These are phyloP conservation scores for Seriola dumerili DNA, from an alignment of 2,113 vertebrate species.

Conservation along the genomic window DNA sequence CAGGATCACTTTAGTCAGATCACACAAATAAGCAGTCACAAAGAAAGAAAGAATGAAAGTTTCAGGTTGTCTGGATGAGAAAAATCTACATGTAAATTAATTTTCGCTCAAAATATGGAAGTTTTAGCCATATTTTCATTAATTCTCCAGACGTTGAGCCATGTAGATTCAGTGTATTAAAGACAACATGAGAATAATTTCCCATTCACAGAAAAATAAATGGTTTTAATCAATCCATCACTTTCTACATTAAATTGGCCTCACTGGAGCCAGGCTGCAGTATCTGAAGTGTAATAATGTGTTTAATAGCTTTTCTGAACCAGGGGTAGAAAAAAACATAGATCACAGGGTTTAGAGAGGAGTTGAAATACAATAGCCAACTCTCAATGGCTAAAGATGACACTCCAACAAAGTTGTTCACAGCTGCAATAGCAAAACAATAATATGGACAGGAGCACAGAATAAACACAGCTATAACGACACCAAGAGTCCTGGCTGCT, in stretches of 20 bases:
- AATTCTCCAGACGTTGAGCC: too few species aligned
- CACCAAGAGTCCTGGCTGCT: conserved; percentile 30
- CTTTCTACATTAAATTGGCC: too few species aligned
- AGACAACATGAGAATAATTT: background rate
- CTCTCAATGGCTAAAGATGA: conserved; percentile 11
- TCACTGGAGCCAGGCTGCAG: conserved; percentile 37
- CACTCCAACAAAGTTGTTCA: background rate
- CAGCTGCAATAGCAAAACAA: background rate
- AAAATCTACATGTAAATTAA: too few species aligned
- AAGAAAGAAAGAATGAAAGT: too few species aligned
- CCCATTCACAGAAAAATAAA: background rate
- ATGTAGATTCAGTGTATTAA: background rate
- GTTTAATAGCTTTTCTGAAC: conserved; percentile 56
- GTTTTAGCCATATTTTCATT: too few species aligned
- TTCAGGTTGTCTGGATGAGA: too few species aligned
- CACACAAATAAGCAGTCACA: too few species aligned
- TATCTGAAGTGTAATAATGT: conserved; percentile 54
- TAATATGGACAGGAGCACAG: conserved; percentile 37
- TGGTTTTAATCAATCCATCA: too few species aligned
- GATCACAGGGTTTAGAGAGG: conserved; percentile 55
- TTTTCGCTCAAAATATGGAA: too few species aligned
- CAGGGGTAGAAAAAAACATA: conserved; percentile 65
- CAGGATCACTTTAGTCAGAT: too few species aligned
- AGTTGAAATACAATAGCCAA: conserved; percentile 57
- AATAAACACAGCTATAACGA: conserved; percentile 27